Base-by-base conservation (phyloP, 2,797 vertebrate species). In the Botia kubotai region DNA sequence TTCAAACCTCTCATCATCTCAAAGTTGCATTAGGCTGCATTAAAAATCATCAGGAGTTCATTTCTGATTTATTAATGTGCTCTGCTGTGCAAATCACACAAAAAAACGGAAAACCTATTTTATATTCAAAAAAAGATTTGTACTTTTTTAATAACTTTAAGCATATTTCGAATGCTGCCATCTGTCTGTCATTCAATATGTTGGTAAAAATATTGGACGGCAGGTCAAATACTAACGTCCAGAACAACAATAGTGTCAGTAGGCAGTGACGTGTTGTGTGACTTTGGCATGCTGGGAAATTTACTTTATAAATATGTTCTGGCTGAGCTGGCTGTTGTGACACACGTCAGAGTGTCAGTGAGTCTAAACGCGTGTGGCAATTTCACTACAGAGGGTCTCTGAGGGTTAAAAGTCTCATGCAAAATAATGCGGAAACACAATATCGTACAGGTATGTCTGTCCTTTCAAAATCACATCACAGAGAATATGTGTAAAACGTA, bases 341-440 rank as follows among this genome's bases (percentile, higher is more conserved):
- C 43, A 43, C 39, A 10, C 10, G 43, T 46, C 43, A 43, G 43
- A 46, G 43, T 46, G 43, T 46, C 43, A 46, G 43, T 10, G 43
- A 23, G 23, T 23, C 2, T 52, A 5, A 52, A 63, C 23, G 29
- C 14, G 13, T 63, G 16, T 26, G 26, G 57, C 57, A 60, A 60
- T 23, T 60, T 26, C 55, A 8, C 39, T 80, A 29, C 21, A 13
- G 36, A 6, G 21, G 19, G 29, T 71, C 11, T 0, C 63, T 39
- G 66, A 14, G 5, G 36, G 36, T 72, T 72, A 36, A 21, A 17
- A 70, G 50, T 13, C 33, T 12, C 12, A 11, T 29, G 58, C n/a
- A 57, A 48, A 63, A n/a, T 14, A 70, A 70, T 6, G 46, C 58
- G 23, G 57, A 65, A 52, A 17, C 6, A 52, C 36, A 72, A 75